Percentiles rank a stretch among this genome's conserved stretches.
Evolutionary conservation across 2,113 vertebrate genomes (phyloP).

Genomic region (Daubentonia madagascariensis): DNA sequence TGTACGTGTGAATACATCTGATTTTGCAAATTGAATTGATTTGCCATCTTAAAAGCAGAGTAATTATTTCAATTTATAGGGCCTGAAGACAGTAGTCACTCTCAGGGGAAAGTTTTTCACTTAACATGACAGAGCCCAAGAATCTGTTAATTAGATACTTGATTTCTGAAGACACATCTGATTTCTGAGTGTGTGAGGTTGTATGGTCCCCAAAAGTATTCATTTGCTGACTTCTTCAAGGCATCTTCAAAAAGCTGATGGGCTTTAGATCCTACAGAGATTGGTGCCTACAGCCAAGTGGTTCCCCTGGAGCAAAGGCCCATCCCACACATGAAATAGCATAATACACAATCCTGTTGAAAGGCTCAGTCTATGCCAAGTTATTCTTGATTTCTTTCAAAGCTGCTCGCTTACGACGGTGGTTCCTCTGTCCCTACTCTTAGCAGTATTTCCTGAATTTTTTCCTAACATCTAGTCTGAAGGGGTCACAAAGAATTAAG

Average conservation of each 20-base stretch:
- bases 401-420: not conserved
- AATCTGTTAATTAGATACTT: conserved; percentile 36
- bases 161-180: not conserved
- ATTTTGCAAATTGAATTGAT: conserved; percentile 52
- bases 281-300: not conserved
- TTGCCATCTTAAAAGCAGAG: conserved; percentile 52
- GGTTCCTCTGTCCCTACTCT: not conserved
- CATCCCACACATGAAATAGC: not conserved
- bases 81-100: not conserved
- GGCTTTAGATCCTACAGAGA: conserved; percentile 12
- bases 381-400: not conserved
- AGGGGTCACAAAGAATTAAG: not conserved
- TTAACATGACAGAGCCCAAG: not conserved
- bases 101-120: not conserved
- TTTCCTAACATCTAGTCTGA: not conserved
- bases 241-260: not conserved
- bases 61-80: conserved; percentile 35
- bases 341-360: not conserved
- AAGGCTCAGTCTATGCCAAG: accelerated
- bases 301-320: not conserved
- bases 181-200: not conserved
- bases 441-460: not conserved
- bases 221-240: not conserved
- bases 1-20: conserved; percentile 15
- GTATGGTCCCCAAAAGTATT: not conserved